Evolutionary conservation across 2,888 invertebrate species (phyloP).

Genomic region (Caenorhabditis virilis): DNA sequence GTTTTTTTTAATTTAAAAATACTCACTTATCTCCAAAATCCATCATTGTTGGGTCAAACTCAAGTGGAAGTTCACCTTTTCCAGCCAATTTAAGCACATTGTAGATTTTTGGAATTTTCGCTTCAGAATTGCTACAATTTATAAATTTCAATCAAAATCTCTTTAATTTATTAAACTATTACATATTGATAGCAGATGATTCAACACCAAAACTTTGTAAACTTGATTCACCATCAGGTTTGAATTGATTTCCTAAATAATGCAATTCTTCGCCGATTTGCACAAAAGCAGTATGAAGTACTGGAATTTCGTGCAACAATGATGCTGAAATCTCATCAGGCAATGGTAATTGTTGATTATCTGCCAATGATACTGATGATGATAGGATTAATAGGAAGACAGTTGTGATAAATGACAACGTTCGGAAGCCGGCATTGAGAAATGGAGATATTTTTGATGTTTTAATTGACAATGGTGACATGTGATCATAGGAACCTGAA

Average conservation of each 20-base stretch:
- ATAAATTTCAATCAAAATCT: no score
- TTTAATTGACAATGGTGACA: no score
- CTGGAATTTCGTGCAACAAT: slow-evolving; percentile 42
- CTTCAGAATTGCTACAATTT: no score
- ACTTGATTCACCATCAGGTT: slow-evolving; percentile 7
- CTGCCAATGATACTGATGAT: not conserved
- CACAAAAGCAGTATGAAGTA: slow-evolving; percentile 76
- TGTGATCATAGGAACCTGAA: no score
- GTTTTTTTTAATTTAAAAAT: not conserved
- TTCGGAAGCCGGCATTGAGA: no score
- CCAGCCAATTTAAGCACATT: slow-evolving; percentile 35
- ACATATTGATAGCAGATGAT: not conserved
- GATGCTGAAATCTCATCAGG: slow-evolving; percentile 33
- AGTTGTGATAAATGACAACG: no score
- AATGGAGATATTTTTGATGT: no score
- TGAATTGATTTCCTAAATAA: slow-evolving; percentile 73
- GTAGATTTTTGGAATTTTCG: slow-evolving; percentile 1
- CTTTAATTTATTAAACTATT: no score
- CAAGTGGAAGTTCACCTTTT: slow-evolving; percentile 36
- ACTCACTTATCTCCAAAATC: slow-evolving; percentile 52
- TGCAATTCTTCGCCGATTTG: slow-evolving; percentile 77
- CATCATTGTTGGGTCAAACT: slow-evolving; percentile 48
- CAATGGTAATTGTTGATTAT: slow-evolving; percentile 22
- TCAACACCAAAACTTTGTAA: not conserved
- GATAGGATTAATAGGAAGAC: no score